Evolutionary conservation across 2,797 vertebrate genomes (phyloP).

Genomic region (Fistularia commersonii): DNA sequence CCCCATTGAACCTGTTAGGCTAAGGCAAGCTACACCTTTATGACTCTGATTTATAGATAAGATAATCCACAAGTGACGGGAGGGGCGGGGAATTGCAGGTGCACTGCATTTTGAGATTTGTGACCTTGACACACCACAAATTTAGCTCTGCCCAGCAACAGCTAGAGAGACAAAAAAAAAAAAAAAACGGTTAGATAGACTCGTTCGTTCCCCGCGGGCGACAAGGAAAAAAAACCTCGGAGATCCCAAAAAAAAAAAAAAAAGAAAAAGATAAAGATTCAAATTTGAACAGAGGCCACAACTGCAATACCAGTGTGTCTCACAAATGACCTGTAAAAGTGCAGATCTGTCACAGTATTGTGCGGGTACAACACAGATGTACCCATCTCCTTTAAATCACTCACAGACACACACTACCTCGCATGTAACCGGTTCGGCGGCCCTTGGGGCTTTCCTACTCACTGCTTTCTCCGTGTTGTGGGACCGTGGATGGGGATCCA

Average conservation of each 20-base stretch:
- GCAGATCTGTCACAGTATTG: constrained; percentile 3
- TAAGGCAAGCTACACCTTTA: constrained; percentile 2
- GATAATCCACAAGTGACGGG: no score
- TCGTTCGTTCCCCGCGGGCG: not conserved
- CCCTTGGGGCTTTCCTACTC: constrained; percentile 49
- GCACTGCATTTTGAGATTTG: not conserved
- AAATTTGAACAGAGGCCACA: not conserved
- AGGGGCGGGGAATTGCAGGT: no score
- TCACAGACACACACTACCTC: constrained; percentile 9
- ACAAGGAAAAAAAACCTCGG: not conserved
- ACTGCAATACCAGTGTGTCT: not conserved
- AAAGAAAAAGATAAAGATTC: not conserved
- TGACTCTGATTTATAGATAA: constrained; percentile 1
- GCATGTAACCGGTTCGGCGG: constrained; percentile 33
- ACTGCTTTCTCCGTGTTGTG: constrained; percentile 55
- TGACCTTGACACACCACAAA: constrained; percentile 2
- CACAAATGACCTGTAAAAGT: constrained; percentile 11
- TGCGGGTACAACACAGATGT: constrained; percentile 22
- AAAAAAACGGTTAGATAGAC: no score
- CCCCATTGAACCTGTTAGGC: constrained; percentile 5
- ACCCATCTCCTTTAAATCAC: constrained; percentile 5
- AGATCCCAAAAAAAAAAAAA: not conserved
- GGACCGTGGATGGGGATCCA: constrained; percentile 51
- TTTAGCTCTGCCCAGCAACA: not conserved
- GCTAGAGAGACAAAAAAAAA: not conserved